Conservation (phyloP, 2,888 invertebrate species). For the Ormyrus labotus region DNA sequence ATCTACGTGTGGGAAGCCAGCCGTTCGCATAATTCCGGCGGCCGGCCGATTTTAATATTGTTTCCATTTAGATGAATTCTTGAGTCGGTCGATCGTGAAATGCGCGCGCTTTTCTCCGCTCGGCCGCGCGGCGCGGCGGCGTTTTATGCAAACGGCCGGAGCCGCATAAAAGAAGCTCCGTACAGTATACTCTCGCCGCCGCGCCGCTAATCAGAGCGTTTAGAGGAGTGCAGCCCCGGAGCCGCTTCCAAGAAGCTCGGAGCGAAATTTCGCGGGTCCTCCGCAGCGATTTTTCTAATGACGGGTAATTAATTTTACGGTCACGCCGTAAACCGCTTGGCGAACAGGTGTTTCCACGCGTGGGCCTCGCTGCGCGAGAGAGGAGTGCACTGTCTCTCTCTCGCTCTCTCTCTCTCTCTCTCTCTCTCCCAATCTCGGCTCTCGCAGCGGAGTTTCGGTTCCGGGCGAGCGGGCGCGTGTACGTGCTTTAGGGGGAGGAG, state of each 20-base stretch:
- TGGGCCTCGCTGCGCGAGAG: background rate
- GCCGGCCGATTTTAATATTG: conserved; percentile 37
- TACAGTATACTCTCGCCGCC: too few relatives aligned
- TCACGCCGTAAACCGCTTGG: conserved; percentile 65
- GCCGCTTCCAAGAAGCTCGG: conserved; percentile 24
- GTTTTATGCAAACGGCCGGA: too few relatives aligned
- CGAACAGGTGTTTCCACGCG: conserved; percentile 68
- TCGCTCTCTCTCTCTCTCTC: background rate
- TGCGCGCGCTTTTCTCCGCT: conserved; percentile 2
- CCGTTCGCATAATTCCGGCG: conserved; percentile 41
- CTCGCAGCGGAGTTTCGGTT: conserved; percentile 36
- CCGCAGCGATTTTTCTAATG: conserved; percentile 66
- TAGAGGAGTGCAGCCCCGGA: too few relatives aligned
- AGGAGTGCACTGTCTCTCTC: background rate
- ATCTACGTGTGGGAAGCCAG: conserved; percentile 36
- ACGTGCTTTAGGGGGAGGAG: background rate
- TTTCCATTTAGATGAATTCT: conserved; percentile 47
- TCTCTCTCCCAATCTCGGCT: background rate
- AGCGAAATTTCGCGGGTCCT: conserved; percentile 30
- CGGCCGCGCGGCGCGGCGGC: too few relatives aligned
- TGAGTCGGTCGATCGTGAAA: conserved; percentile 30
- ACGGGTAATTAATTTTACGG: conserved; percentile 71
- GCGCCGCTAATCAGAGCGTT: too few relatives aligned
- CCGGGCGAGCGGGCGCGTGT: background rate
- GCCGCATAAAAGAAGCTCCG: too few relatives aligned